These are phyloP conservation scores for Scortum barcoo DNA, from an alignment of 2,113 vertebrate genomes.

Conservation along the genomic window DNA sequence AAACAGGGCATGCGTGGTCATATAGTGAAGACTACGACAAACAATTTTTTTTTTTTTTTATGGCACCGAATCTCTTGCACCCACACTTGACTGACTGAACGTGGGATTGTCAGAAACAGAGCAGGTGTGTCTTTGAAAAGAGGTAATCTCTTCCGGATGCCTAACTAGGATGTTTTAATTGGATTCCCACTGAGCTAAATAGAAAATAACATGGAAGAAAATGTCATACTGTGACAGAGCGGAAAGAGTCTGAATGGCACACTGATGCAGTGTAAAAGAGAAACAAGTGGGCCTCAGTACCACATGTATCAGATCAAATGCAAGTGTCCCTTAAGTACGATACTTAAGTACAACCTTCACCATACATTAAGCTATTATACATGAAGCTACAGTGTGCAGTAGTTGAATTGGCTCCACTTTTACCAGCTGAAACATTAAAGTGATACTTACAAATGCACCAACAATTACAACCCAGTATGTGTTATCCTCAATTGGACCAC, in stretches of 20 bases:
- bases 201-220: background rate
- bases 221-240: slow-evolving; percentile 16
- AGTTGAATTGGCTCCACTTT: background rate
- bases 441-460: background rate
- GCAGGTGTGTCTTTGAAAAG: slow-evolving; percentile 25
- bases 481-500: background rate
- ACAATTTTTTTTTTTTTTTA: slow-evolving; percentile 23
- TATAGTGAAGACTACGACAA: slow-evolving; percentile 21
- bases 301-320: background rate
- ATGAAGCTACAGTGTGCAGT: background rate
- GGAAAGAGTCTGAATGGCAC: background rate
- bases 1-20: slow-evolving; percentile 39
- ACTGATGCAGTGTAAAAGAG: slow-evolving; percentile 5
- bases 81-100: background rate
- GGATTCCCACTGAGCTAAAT: slow-evolving; percentile 26
- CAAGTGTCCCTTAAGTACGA: background rate
- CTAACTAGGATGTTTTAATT: slow-evolving; percentile 26
- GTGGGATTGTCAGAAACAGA: background rate
- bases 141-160: slow-evolving; percentile 20
- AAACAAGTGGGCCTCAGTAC: background rate
- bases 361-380: background rate
- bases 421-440: background rate
- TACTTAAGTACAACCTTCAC: background rate
- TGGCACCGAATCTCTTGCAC: slow-evolving; percentile 13
- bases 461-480: too few species aligned